A percentile compares a stretch with the other conserved stretches of the same genome.
These are phyloP conservation scores for Andrena hattorfiana DNA, from an alignment of 2,888 invertebrate species.

Conservation along the genomic window DNA sequence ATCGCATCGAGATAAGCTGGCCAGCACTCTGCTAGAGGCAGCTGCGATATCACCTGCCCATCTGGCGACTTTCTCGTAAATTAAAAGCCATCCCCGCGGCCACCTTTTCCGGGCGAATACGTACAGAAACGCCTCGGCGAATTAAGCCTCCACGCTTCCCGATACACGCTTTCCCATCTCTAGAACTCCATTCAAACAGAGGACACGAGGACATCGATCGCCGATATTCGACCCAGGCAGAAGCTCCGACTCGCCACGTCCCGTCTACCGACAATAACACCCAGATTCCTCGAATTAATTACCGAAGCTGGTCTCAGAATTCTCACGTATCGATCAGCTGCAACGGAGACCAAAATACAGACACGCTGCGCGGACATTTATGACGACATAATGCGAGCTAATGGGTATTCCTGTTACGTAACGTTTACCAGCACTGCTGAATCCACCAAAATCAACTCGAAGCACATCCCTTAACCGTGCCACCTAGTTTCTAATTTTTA, in stretches of 20 bases:
- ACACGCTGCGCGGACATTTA: too few species aligned
- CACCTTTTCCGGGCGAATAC: constrained; percentile 27
- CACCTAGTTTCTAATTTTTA: too few species aligned
- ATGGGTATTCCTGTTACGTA: too few species aligned
- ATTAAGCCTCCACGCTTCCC: not conserved
- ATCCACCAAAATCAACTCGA: too few species aligned
- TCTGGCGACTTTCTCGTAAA: constrained; percentile 66
- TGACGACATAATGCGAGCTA: too few species aligned
- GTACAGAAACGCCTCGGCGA: constrained; percentile 15
- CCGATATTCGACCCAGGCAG: not conserved
- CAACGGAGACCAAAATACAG: too few species aligned
- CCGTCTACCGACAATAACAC: not conserved
- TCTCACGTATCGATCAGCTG: not conserved
- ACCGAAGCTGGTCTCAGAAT: not conserved
- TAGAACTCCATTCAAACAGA: not conserved
- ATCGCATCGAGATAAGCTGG: constrained; percentile 28
- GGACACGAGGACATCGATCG: not conserved
- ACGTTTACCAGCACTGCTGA: too few species aligned
- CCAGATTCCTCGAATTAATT: not conserved
- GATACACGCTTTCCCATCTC: not conserved
- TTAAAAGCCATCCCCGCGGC: constrained; percentile 59
- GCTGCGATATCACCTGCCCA: constrained; percentile 79
- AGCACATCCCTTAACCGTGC: too few species aligned
- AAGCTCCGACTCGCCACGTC: not conserved
- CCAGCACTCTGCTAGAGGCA: constrained; percentile 54